These are phyloP conservation scores for Neodontobutis hainanensis DNA, from an alignment of 2,113 vertebrate genomes.

Conservation along the genomic window DNA sequence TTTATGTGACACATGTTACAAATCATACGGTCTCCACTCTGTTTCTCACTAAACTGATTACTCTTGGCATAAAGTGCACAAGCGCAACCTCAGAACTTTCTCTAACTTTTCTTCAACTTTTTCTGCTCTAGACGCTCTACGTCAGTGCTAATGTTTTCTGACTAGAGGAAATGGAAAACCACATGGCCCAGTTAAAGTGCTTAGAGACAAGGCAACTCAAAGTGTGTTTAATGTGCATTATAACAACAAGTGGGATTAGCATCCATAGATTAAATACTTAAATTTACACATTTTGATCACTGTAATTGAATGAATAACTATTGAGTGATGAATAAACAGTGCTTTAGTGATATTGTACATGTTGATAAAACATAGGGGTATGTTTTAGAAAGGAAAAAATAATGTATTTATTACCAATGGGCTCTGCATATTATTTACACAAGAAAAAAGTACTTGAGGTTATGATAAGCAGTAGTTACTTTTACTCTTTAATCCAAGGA, in stretches of 20 bases:
- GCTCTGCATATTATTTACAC: no score
- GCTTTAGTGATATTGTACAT: no score
- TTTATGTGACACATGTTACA: not conserved
- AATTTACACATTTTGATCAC: not conserved
- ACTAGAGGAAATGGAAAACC: slow-evolving; percentile 32
- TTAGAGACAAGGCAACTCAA: slow-evolving; percentile 4
- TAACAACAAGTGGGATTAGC: not conserved
- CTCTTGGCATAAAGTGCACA: not conserved
- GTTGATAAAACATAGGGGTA: no score
- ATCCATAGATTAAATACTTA: not conserved
- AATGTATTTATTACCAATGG: no score
- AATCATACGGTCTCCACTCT: not conserved
- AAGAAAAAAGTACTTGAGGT: no score
- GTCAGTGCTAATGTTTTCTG: slow-evolving; percentile 11
- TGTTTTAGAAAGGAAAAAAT: no score
- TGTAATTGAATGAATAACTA: not conserved
- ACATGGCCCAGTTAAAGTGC: not conserved
- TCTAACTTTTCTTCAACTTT: not conserved
- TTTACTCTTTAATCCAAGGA: no score
- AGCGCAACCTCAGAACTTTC: not conserved
- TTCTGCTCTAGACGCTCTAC: not conserved
- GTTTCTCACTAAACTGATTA: slow-evolving; percentile 8
- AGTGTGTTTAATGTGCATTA: not conserved
- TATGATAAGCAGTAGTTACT: no score
- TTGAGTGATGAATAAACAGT: not conserved